Evolutionary conservation across 2,113 vertebrate species (phyloP).

Genomic region (Anarhynchus alexandrinus): DNA sequence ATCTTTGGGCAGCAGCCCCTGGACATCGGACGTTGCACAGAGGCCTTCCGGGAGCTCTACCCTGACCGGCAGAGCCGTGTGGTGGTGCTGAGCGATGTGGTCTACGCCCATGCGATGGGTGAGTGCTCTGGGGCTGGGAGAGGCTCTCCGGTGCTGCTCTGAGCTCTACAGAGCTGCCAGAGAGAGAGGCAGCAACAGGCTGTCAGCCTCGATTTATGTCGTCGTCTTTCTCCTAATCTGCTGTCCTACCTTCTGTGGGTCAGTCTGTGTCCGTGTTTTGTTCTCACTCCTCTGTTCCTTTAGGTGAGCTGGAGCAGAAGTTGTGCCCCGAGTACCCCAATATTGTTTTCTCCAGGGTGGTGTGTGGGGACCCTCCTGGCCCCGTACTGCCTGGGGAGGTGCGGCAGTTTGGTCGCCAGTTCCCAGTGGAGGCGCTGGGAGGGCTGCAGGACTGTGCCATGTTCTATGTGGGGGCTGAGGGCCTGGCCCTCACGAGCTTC

Average conservation of each 20-base stretch:
- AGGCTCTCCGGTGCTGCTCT: background rate
- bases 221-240: background rate
- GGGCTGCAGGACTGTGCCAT: constrained; percentile 78
- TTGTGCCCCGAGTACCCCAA: constrained; percentile 77
- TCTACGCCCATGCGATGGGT: constrained; percentile 74
- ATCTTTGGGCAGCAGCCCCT: constrained; percentile 81
- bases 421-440: constrained; percentile 56
- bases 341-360: constrained; percentile 74
- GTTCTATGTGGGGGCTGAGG: constrained; percentile 87
- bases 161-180: background rate
- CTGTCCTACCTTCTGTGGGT: background rate
- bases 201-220: background rate
- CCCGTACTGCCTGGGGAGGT: background rate
- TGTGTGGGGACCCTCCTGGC: constrained; percentile 26
- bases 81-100: constrained; percentile 85
- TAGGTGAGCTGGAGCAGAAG: constrained; percentile 71
- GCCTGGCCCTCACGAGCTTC: constrained; percentile 84
- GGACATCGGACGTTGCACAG: constrained; percentile 72
- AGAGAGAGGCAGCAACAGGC: background rate
- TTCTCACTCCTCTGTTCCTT: background rate
- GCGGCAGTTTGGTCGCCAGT: constrained; percentile 78
- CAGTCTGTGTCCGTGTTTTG: background rate
- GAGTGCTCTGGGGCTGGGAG: background rate
- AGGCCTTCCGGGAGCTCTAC: constrained; percentile 79
- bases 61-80: constrained; percentile 74